Conservation (phyloP, 2,113 vertebrate species). For the Clinocottus analis region DNA sequence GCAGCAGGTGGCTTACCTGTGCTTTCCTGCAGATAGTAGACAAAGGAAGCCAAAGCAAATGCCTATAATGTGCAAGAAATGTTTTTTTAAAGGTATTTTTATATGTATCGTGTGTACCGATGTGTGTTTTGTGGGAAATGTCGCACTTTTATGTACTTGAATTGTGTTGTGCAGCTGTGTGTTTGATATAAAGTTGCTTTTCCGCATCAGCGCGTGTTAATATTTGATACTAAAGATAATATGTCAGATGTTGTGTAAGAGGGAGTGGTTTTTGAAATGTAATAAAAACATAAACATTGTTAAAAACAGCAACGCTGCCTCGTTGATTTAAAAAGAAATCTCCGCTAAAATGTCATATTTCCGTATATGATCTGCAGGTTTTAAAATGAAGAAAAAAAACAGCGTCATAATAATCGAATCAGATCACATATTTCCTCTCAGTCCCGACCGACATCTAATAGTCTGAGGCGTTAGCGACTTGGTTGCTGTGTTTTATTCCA, state of each 20-base stretch:
- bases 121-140: slow-evolving; percentile 40
- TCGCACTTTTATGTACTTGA: slow-evolving; percentile 17
- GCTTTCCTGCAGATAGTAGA: slow-evolving; percentile 11
- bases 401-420: not conserved
- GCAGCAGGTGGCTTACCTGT: not conserved
- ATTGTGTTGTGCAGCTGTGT: slow-evolving; percentile 21
- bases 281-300: slow-evolving; percentile 56
- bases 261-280: slow-evolving; percentile 70
- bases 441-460: not conserved
- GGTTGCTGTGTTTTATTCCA: not conserved
- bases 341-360: not conserved
- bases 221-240: slow-evolving; percentile 59
- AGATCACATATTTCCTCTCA: not conserved
- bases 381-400: no score
- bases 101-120: slow-evolving; percentile 1
- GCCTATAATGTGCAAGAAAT: slow-evolving; percentile 5
- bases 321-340: not conserved
- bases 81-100: slow-evolving; percentile 18
- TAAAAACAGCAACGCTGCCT: slow-evolving; percentile 4
- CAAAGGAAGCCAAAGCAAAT: slow-evolving; percentile 56
- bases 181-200: slow-evolving; percentile 12
- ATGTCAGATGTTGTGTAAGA: slow-evolving; percentile 53
- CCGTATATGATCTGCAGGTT: not conserved
- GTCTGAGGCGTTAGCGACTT: not conserved
- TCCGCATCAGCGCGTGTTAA: slow-evolving; percentile 46